phyloP scores from a whole-genome alignment of 2,113 vertebrate genomes.

The Desmodus rotundus region DNA sequence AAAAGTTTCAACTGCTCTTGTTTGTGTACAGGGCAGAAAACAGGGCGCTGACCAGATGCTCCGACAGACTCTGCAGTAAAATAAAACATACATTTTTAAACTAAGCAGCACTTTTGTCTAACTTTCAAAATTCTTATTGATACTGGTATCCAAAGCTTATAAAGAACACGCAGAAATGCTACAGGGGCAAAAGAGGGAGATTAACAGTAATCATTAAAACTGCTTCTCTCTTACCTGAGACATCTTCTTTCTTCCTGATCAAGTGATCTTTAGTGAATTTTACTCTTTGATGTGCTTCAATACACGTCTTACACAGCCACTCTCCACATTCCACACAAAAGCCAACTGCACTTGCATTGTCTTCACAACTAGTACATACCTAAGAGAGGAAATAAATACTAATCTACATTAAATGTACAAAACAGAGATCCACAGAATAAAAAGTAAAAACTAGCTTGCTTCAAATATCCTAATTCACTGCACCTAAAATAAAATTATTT shows the following conservation, averaged over 20 bases:
- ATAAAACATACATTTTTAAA: slow-evolving; percentile 73
- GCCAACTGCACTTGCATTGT: slow-evolving; percentile 94
- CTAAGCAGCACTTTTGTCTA: slow-evolving; percentile 60
- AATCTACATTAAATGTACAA: slow-evolving; percentile 41
- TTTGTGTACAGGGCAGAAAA: slow-evolving; percentile 98
- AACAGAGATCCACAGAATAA: neutral
- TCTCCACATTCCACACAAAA: slow-evolving; percentile 98
- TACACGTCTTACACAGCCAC: slow-evolving; percentile 98
- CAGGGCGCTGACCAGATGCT: slow-evolving; percentile 92
- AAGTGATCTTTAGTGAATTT: slow-evolving; percentile 99
- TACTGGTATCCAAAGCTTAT: slow-evolving; percentile 12
- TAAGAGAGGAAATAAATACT: slow-evolving; percentile 67
- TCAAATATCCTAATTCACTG: slow-evolving; percentile 13
- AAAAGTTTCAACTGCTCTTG: slow-evolving; percentile 98
- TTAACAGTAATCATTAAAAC: neutral
- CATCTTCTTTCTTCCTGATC: slow-evolving; percentile 97
- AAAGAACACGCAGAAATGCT: slow-evolving; percentile 26
- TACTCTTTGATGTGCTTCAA: slow-evolving; percentile 97
- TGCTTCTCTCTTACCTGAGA: slow-evolving; percentile 85
- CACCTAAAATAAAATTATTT: slow-evolving; percentile 7
- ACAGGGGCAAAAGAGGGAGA: neutral
- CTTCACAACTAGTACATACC: slow-evolving; percentile 99
- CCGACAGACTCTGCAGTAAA: slow-evolving; percentile 90
- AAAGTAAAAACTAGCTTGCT: slow-evolving; percentile 17
- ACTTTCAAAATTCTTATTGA: slow-evolving; percentile 41